Base-by-base conservation (phyloP, 2,888 invertebrate genomes). In the Palloptera scutellata region DNA sequence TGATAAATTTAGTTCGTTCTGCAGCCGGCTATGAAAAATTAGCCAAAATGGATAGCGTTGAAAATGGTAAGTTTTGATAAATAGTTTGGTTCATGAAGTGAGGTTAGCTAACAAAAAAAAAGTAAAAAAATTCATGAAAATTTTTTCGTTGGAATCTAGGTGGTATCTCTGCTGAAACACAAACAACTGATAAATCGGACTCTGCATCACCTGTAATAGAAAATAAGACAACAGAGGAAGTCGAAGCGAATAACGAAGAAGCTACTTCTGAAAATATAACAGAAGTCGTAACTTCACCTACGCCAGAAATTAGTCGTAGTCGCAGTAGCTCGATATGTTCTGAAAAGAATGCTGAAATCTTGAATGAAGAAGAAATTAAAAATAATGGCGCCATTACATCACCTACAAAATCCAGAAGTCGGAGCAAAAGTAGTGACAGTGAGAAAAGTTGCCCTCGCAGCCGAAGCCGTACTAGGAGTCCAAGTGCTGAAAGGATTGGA, bases 91-190 rank as follows among this genome's bases (percentile, higher is more conserved):
- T 11, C 19, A 15, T 11, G 43, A 53, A 59, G 42, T 59, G 64
- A 64, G 64, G 64, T 64, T 64, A 64, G 1, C n/a, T 11, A 13
- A 19, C 19, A 30, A 15, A n/a, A 15, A 61, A 61, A 63, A 45
- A 8, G 19, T 40, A 45, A 42, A 54, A 20, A 48, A 48, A 8
- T 6, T 13, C 10, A 5, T 48, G 48, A 5, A 48, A 13, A n/a
- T 30, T 3, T 48, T 10, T n/a, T 48, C 48, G 5, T 4, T 48
- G 10, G 15, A 48, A 12, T 53, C 6, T 15, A 53, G 19, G 19
- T 15, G 52, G 12, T 17, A 53, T 19, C 15, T n/a, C 15, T 15
- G 19, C 8, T 19, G 53, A 17, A 53, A 15, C 17, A 5, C 8
- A 53, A 19, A 1, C 4, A 17, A 53, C 10, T 52, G 1, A 19